phyloP scores from a whole-genome alignment of 2,113 vertebrate species.

The Stercorarius parasiticus region DNA sequence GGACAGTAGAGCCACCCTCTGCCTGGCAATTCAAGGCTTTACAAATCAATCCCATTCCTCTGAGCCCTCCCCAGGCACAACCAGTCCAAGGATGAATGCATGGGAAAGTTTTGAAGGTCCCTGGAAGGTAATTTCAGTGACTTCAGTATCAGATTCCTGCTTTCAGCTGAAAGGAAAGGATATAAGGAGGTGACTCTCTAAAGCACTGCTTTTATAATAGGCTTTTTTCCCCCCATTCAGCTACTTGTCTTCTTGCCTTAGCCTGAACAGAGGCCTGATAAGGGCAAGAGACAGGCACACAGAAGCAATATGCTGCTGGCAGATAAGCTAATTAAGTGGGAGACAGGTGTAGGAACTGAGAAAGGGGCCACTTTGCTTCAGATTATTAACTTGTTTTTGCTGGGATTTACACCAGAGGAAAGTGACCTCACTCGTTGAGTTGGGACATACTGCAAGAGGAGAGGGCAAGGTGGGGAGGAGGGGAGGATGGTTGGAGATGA shows the following conservation, averaged over 20 bases:
- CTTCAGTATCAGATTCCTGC: constrained; percentile 20
- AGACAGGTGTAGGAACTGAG: constrained; percentile 31
- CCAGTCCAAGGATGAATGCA: neutral
- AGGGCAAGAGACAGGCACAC: constrained; percentile 47
- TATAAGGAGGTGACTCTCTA: constrained; percentile 48
- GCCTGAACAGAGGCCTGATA: constrained; percentile 40
- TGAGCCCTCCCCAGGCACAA: neutral
- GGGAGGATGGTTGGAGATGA: neutral
- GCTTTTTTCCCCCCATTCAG: constrained; percentile 56
- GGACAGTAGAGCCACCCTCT: neutral
- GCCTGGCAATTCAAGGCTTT: neutral
- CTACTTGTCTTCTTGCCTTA: constrained; percentile 66
- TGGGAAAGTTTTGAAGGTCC: constrained; percentile 29
- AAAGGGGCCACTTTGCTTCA: constrained; percentile 30
- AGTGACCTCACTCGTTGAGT: neutral
- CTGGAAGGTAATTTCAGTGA: neutral
- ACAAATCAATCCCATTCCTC: neutral
- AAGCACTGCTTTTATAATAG: constrained; percentile 59
- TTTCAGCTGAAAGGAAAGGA: constrained; percentile 55
- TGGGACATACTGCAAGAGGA: neutral
- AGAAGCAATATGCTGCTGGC: constrained; percentile 25
- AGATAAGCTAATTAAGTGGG: constrained; percentile 62
- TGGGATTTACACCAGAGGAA: constrained; percentile 32
- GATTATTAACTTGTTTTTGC: constrained; percentile 23
- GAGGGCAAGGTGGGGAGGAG: neutral